These are phyloP conservation scores for Lonchura striata DNA, from an alignment of 2,113 vertebrate species.

Conservation along the genomic window DNA sequence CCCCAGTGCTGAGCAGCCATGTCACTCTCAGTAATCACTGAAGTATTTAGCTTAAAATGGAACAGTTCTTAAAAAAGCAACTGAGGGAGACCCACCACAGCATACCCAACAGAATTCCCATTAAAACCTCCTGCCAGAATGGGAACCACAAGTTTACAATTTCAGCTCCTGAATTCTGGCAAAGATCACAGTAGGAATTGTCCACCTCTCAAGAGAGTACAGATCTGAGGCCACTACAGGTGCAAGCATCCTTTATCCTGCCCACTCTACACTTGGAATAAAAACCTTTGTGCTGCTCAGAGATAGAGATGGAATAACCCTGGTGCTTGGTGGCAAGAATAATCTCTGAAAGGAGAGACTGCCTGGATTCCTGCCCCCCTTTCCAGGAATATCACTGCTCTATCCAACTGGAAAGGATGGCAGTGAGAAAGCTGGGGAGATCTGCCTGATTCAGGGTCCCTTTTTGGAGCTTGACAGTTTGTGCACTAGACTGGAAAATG, in stretches of 20 bases:
- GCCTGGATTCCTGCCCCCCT: neutral
- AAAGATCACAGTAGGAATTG: neutral
- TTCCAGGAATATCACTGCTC: neutral
- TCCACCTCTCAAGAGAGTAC: neutral
- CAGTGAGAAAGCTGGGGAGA: neutral
- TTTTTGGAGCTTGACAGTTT: neutral
- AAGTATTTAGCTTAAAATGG: neutral
- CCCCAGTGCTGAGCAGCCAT: neutral
- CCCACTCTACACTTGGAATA: neutral
- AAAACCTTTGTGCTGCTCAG: neutral
- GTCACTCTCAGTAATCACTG: neutral
- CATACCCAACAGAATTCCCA: neutral
- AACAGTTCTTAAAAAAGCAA: neutral
- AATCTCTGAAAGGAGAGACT: neutral
- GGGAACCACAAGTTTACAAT: neutral
- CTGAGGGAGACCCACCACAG: neutral
- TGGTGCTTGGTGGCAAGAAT: neutral
- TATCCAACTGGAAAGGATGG: neutral
- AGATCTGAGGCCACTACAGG: neutral
- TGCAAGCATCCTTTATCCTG: neutral
- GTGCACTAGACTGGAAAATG: neutral
- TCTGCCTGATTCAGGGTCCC: neutral
- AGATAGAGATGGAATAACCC: neutral
- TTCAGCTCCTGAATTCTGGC: neutral
- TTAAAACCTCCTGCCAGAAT: neutral